These are phyloP conservation scores for Artibeus jamaicensis DNA, from an alignment of 2,797 vertebrate species.

Conservation along the genomic window DNA sequence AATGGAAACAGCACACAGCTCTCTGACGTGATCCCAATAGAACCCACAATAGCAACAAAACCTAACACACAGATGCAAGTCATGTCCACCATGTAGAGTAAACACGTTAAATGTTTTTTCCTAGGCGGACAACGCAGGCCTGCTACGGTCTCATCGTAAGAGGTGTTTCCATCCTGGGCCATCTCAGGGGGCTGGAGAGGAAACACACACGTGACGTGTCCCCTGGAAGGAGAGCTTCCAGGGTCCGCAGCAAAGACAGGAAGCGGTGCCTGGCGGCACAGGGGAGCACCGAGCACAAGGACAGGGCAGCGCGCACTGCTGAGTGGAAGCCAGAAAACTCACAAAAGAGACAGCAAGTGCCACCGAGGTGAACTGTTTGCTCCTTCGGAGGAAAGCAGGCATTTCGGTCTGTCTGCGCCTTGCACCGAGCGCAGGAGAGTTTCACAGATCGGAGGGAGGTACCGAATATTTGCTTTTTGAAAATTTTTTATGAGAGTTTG, in stretches of 20 bases:
- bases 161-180: neutral
- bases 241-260: neutral
- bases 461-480: fast-evolving
- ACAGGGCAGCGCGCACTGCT: too few species aligned
- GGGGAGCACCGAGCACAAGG: neutral
- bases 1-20: neutral
- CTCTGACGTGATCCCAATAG: neutral
- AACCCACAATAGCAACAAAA: neutral
- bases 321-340: neutral
- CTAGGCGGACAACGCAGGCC: neutral
- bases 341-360: neutral
- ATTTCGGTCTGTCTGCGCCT: neutral
- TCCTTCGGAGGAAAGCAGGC: neutral
- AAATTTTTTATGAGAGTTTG: neutral
- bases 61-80: neutral
- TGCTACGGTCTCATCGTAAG: neutral
- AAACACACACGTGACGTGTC: neutral
- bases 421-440: neutral
- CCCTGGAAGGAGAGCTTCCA: neutral
- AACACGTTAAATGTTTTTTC: neutral
- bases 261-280: neutral
- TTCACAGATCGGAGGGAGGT: neutral
- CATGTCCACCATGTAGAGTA: neutral
- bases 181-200: neutral
- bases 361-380: neutral